Conservation (phyloP, 2,113 vertebrate genomes). For the Oxyruncus cristatus region DNA sequence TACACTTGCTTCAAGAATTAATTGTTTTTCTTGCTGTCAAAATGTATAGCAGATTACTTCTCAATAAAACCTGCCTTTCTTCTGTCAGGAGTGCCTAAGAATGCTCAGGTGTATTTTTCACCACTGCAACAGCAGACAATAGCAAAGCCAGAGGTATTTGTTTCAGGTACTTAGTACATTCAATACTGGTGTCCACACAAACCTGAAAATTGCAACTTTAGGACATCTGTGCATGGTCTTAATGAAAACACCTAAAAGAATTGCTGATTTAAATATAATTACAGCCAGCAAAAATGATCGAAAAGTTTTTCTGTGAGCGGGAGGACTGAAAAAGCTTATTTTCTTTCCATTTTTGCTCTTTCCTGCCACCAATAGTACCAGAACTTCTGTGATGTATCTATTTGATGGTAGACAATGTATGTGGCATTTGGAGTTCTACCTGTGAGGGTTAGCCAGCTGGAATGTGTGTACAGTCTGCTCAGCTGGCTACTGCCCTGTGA, state of each 20-base stretch:
- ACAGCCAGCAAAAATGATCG: not conserved
- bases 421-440: rapidly evolving
- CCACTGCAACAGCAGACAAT: not conserved
- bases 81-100: not conserved
- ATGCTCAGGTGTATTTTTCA: not conserved
- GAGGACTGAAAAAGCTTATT: not conserved
- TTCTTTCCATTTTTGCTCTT: not conserved
- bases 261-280: not conserved
- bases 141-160: not conserved
- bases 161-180: not conserved
- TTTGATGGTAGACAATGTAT: not conserved
- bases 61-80: not conserved
- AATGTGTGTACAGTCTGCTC: not conserved
- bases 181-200: not conserved
- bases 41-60: not conserved
- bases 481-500: not conserved
- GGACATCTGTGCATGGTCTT: not conserved
- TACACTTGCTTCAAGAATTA: not conserved
- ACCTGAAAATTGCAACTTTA: not conserved
- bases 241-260: not conserved
- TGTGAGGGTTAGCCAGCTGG: not conserved
- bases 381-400: not conserved
- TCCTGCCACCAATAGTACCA: not conserved
- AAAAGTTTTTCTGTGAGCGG: not conserved
- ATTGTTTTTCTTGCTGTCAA: not conserved